Evolutionary conservation across 2,797 vertebrate genomes (phyloP).

Genomic region (Lutra lutra): DNA sequence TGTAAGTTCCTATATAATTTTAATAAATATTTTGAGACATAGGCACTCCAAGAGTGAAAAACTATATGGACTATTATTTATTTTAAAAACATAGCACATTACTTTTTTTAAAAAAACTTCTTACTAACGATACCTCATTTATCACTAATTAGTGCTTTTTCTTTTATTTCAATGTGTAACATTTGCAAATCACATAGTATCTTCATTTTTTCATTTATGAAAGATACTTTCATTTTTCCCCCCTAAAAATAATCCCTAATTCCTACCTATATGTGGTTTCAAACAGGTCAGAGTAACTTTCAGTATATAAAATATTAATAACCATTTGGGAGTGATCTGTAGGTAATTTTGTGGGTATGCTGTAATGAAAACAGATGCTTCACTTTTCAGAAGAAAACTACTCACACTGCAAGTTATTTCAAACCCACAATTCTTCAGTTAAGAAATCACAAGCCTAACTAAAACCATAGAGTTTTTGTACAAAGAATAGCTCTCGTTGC

Average conservation of each 20-base stretch:
- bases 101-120: neutral
- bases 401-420: neutral
- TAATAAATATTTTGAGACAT: constrained; percentile 8
- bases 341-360: neutral
- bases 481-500: neutral
- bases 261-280: neutral
- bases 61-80: neutral
- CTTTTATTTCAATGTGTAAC: neutral
- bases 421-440: neutral
- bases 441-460: neutral
- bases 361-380: neutral
- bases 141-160: neutral
- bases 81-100: neutral
- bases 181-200: neutral
- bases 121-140: neutral
- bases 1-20: neutral
- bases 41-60: neutral
- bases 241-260: neutral
- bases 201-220: neutral
- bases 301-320: neutral
- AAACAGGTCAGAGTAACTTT: neutral
- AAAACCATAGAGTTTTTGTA: neutral
- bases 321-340: neutral
- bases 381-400: neutral
- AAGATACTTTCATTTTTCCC: neutral